These are phyloP conservation scores for Gadopsis marmoratus DNA, from an alignment of 2,797 vertebrate genomes.

Conservation along the genomic window DNA sequence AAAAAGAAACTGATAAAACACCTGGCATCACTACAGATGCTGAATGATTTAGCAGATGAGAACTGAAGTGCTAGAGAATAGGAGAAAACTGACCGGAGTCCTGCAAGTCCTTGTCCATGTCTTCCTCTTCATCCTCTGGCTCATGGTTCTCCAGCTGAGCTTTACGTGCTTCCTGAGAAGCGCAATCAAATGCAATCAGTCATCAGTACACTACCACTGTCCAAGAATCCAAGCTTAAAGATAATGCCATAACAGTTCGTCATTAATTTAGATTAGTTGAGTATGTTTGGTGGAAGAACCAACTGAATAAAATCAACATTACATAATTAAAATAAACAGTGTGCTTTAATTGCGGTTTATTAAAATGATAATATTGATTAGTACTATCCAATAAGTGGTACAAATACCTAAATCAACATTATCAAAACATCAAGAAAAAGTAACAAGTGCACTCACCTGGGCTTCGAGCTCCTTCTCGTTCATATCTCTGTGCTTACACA, in stretches of 20 bases:
- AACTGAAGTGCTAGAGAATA: background rate
- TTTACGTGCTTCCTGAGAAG: slow-evolving; percentile 90
- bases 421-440: background rate
- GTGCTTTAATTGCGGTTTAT: background rate
- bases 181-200: slow-evolving; percentile 15
- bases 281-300: background rate
- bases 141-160: slow-evolving; percentile 98
- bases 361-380: too few species aligned
- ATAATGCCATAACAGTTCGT: background rate
- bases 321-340: background rate
- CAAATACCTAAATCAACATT: background rate
- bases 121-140: slow-evolving; percentile 96
- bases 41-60: background rate
- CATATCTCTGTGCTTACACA: slow-evolving; percentile 97
- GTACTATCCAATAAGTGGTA: background rate
- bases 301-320: background rate
- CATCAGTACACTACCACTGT: background rate
- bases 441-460: slow-evolving; percentile 84
- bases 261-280: background rate
- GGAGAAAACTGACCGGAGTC: slow-evolving; percentile 87
- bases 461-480: slow-evolving; percentile 97
- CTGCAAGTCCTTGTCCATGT: slow-evolving; percentile 88
- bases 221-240: background rate
- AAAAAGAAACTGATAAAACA: background rate
- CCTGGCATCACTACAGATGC: background rate